These are phyloP conservation scores for Dipodomys merriami DNA, from an alignment of 2,113 vertebrate species.

Conservation along the genomic window DNA sequence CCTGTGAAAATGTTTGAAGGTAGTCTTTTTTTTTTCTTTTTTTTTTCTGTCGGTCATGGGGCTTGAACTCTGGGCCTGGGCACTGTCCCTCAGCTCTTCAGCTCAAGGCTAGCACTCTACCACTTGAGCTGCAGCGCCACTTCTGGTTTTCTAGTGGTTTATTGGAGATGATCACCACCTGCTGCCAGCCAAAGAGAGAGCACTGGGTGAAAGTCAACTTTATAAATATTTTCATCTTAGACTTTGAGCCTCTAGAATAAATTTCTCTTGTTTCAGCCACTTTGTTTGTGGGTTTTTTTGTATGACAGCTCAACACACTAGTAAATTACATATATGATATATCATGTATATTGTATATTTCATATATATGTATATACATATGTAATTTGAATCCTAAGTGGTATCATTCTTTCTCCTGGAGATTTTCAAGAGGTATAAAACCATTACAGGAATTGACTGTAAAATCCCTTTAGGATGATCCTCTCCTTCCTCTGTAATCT, in stretches of 20 bases:
- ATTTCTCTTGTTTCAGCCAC: neutral
- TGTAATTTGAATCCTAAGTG: neutral
- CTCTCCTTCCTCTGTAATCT: neutral
- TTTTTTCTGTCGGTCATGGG: too few relatives aligned
- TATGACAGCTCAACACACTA: neutral
- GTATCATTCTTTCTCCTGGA: neutral
- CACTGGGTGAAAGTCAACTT: neutral
- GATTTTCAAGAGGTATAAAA: neutral
- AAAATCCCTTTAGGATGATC: neutral
- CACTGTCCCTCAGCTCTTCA: too few relatives aligned
- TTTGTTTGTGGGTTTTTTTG: neutral
- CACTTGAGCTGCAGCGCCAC: too few relatives aligned
- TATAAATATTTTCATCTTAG: neutral
- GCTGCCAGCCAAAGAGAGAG: neutral
- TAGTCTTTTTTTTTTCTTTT: neutral
- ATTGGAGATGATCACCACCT: neutral
- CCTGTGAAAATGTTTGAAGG: neutral
- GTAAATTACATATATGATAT: too few relatives aligned
- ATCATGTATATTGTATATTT: too few relatives aligned
- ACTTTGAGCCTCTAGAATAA: slow-evolving; percentile 22
- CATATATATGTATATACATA: too few relatives aligned
- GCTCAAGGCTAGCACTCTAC: too few relatives aligned
- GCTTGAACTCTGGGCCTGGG: too few relatives aligned
- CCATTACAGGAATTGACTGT: neutral
- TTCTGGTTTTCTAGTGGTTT: too few relatives aligned